Percentiles rank a stretch among this genome's conserved stretches.
These are phyloP conservation scores for Sula dactylatra DNA, from an alignment of 2,113 vertebrate genomes.

Conservation along the genomic window DNA sequence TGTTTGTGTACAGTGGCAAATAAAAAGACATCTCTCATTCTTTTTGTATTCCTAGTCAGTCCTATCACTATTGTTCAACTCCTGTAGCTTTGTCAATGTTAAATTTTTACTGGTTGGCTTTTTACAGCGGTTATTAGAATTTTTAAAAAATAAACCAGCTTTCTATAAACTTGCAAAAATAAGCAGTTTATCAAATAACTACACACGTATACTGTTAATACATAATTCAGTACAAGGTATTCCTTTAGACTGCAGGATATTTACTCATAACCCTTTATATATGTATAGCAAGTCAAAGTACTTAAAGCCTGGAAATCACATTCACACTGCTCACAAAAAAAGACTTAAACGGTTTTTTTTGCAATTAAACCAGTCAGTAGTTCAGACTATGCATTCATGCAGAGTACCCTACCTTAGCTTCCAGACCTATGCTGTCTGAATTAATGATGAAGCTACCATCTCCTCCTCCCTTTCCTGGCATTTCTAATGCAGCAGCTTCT, in stretches of 20 bases:
- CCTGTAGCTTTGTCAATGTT: not conserved
- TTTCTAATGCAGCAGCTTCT: not conserved
- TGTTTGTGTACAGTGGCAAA: not conserved
- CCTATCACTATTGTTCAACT: not conserved
- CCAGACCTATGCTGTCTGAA: not conserved
- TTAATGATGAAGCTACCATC: not conserved
- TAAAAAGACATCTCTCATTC: not conserved
- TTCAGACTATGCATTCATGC: not conserved
- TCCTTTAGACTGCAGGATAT: not conserved
- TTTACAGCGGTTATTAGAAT: not conserved
- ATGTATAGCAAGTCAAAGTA: not conserved
- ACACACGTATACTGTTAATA: not conserved
- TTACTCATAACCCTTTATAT: not conserved
- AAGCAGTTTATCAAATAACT: not conserved
- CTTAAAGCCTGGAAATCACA: not conserved
- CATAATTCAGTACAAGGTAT: not conserved
- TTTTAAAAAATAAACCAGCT: not conserved
- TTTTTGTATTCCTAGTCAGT: not conserved
- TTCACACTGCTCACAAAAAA: not conserved
- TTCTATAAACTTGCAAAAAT: not conserved
- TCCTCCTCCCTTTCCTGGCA: not conserved
- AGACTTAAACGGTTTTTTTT: not conserved
- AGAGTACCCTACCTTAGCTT: not conserved
- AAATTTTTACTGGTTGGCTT: not conserved
- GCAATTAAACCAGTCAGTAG: not conserved